Evolutionary conservation across 2,888 invertebrate genomes (phyloP).

Genomic region (Eumerus sabulonum): DNA sequence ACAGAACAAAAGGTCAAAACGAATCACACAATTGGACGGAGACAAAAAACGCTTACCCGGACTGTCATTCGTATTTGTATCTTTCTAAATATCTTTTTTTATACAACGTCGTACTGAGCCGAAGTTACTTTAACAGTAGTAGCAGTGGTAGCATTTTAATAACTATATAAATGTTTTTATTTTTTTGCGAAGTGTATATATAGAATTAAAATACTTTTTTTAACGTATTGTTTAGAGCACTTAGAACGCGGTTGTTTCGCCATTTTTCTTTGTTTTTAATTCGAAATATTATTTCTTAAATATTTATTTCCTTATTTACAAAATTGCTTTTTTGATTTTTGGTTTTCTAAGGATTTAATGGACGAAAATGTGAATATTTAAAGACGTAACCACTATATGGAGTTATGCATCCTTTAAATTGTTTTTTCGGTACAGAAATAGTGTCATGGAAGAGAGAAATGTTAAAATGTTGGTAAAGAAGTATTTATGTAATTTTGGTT

Average conservation of each 20-base stretch:
- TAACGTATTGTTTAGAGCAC: constrained; percentile 20
- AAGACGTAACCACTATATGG: constrained; percentile 40
- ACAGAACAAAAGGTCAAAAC: constrained; percentile 44
- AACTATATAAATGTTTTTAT: not conserved
- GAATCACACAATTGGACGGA: constrained; percentile 60
- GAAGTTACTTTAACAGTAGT: constrained; percentile 18
- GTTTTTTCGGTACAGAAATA: constrained; percentile 9
- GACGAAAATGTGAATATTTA: constrained; percentile 44
- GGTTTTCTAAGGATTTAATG: constrained; percentile 28
- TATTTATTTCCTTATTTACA: constrained; percentile 53
- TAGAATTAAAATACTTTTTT: constrained; percentile 4
- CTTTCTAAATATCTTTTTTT: not conserved
- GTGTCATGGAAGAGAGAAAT: constrained; percentile 52
- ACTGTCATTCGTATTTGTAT: not conserved
- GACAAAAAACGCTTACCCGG: constrained; percentile 48
- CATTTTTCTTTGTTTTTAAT: constrained; percentile 19
- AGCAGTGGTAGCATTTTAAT: constrained; percentile 16
- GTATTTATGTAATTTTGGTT: not conserved
- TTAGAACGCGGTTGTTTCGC: constrained; percentile 51
- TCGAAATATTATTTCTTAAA: not conserved
- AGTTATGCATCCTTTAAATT: constrained; percentile 56
- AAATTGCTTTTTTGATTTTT: constrained; percentile 54
- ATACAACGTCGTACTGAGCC: constrained; percentile 23
- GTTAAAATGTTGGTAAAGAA: constrained; percentile 16
- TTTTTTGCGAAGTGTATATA: constrained; percentile 28